Conservation (phyloP, 2,888 invertebrate genomes). For the Aphrophora alni region DNA sequence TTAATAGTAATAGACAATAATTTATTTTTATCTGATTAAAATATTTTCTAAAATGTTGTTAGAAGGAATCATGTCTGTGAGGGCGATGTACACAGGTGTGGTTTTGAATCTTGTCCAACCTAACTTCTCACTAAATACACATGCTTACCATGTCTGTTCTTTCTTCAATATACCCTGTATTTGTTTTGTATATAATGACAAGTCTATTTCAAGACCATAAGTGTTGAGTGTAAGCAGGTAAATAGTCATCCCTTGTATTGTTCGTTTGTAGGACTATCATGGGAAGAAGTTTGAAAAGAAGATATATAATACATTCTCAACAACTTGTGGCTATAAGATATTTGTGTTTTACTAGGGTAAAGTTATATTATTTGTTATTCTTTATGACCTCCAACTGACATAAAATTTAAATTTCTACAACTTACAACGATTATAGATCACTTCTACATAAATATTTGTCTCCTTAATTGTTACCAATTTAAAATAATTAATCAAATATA, state of each 20-base stretch:
- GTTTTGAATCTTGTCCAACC: background rate
- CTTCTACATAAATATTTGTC: too few species aligned
- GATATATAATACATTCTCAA: too few species aligned
- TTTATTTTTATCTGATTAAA: too few species aligned
- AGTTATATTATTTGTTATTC: too few species aligned
- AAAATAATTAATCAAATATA: too few species aligned
- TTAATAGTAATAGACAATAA: too few species aligned
- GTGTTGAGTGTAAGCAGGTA: background rate
- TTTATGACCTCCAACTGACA: too few species aligned
- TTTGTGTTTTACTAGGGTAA: too few species aligned
- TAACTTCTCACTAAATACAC: background rate
- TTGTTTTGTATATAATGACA: background rate
- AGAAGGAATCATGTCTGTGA: background rate
- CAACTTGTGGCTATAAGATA: too few species aligned
- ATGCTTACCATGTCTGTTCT: background rate
- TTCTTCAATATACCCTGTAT: background rate
- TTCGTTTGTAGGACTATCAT: background rate
- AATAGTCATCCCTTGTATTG: background rate
- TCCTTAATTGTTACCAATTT: too few species aligned
- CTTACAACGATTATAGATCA: too few species aligned
- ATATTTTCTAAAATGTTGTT: background rate
- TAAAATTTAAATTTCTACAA: too few species aligned
- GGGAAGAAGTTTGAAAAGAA: background rate
- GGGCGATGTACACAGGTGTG: background rate
- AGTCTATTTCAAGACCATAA: background rate